Evolutionary conservation across 2,888 invertebrate genomes (phyloP), one percentile per base, ranked within the genome.

Genomic region (Chymomyza fuscimana): DNA sequence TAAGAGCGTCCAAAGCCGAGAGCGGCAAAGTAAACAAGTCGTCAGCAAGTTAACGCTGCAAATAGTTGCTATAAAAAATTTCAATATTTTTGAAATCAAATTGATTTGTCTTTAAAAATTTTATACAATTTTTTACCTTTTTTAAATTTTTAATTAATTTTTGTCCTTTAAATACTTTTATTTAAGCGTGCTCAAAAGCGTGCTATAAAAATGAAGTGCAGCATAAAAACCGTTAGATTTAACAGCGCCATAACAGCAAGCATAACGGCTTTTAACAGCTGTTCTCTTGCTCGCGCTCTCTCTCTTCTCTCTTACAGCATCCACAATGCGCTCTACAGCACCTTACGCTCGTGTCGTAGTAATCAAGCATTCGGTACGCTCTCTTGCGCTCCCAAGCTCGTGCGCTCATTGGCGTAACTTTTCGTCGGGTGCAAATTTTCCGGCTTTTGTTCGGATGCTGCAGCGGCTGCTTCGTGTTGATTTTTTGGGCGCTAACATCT

Each of bases 11-110:
- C 40, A 72, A 56, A 29, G 67, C 68, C 51, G 29, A 68, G 78
- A 77, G 75, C 40, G 40, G 12, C 73, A 80, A 74, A 73, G 73
- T 82, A 82, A 82, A 85, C 87, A 82, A 82, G 74, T 29, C 2
- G n/a, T 16, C 25, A 25, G 25, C 25, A 36, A 66, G 5, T 19
- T n/a, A 19, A n/a, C 9, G 36, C 40, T 46, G 9, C 22, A 19
- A 5, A 54, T 12, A 54, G 54, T 54, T 19, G 54, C 16, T 9
- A 54, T 54, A 54, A 54, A 54, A 54, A 22, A 19, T 54, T 19
- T 54, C 3, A n/a, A 54, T 3, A 46, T 46, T 54, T 54, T 7
- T 12, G 19, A 54, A 5, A 9, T 6, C 19, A 54, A 54, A 3
- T 4, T 12, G 5, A 54, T 15, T 4, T 3, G 12, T 54, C n/a